Evolutionary conservation across 2,797 vertebrate species (phyloP).

Genomic region (Aselliscus stoliczkanus): DNA sequence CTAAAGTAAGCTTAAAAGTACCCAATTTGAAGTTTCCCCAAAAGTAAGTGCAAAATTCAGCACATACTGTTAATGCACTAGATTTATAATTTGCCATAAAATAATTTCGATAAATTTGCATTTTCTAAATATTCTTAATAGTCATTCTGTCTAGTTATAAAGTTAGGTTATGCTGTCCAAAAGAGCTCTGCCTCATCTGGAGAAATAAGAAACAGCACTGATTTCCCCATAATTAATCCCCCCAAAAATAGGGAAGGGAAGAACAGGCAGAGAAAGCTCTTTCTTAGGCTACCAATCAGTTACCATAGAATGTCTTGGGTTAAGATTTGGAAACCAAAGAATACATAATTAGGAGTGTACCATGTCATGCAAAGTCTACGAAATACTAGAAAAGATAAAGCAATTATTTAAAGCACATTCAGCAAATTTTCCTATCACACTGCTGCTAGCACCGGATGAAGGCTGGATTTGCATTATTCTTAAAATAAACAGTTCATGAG

Average conservation of each 20-base stretch:
- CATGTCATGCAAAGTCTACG: slow-evolving; percentile 30
- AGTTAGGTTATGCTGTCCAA: slow-evolving; percentile 17
- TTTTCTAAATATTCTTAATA: slow-evolving; percentile 31
- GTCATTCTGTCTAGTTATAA: background rate
- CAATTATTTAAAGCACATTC: slow-evolving; percentile 20
- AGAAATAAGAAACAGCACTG: slow-evolving; percentile 17
- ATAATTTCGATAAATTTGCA: slow-evolving; percentile 17
- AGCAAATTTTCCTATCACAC: slow-evolving; percentile 30
- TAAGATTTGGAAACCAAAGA: slow-evolving; percentile 52
- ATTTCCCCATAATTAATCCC: background rate
- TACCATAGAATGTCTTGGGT: background rate
- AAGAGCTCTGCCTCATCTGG: background rate
- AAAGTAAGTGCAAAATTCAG: slow-evolving; percentile 36
- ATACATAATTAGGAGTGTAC: slow-evolving; percentile 35
- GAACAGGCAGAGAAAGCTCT: background rate
- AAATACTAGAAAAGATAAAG: slow-evolving; percentile 21
- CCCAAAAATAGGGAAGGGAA: background rate
- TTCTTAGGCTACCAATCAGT: slow-evolving; percentile 17
- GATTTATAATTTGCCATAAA: slow-evolving; percentile 4
- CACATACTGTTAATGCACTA: background rate
- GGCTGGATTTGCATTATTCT: slow-evolving; percentile 25
- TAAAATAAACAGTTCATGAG: slow-evolving; percentile 31
- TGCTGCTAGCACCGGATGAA: slow-evolving; percentile 24
- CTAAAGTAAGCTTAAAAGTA: slow-evolving; percentile 48
- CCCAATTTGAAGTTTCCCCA: background rate